Conservation (phyloP, 2,888 invertebrate species). For the Hirtodrosophila cameraria region DNA sequence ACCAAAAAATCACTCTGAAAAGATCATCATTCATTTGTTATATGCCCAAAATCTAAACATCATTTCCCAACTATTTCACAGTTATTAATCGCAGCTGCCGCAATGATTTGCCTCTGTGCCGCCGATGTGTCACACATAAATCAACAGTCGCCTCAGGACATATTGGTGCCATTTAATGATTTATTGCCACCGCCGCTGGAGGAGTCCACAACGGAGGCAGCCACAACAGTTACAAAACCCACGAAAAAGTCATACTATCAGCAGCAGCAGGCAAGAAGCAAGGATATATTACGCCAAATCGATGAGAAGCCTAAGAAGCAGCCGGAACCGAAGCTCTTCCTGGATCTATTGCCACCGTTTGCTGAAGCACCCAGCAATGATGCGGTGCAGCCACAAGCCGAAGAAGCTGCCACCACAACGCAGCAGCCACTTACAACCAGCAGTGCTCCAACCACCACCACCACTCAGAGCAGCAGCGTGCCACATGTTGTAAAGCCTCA, state of each 20-base stretch:
- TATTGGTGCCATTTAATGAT: constrained; percentile 79
- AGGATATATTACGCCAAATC: constrained; percentile 38
- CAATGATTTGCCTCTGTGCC: constrained; percentile 58
- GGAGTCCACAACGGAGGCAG: constrained; percentile 28
- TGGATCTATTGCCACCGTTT: constrained; percentile 69
- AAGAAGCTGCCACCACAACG: constrained; percentile 20
- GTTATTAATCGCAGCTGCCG: constrained; percentile 75
- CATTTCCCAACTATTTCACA: constrained; percentile 60
- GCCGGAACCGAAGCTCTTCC: constrained; percentile 31
- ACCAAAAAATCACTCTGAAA: constrained; percentile 16
- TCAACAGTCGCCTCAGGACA: constrained; percentile 52
- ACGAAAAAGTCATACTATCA: constrained; percentile 64
- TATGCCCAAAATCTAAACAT: constrained; percentile 21
- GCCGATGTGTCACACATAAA: constrained; percentile 73
- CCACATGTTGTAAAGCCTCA: constrained; percentile 24
- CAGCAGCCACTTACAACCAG: constrained; percentile 32
- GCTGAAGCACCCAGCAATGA: constrained; percentile 32
- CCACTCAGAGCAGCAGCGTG: constrained; percentile 10
- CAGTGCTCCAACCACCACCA: constrained; percentile 2
- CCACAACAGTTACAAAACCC: constrained; percentile 49
- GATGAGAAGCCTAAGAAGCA: constrained; percentile 39
- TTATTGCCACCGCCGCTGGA: constrained; percentile 77
- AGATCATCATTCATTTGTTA: constrained; percentile 45
- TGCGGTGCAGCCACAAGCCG: constrained; percentile 15
- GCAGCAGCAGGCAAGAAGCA: constrained; percentile 45